Conservation (phyloP, 1,140 invertebrate species). For the Aporrectodea caliginosa region DNA sequence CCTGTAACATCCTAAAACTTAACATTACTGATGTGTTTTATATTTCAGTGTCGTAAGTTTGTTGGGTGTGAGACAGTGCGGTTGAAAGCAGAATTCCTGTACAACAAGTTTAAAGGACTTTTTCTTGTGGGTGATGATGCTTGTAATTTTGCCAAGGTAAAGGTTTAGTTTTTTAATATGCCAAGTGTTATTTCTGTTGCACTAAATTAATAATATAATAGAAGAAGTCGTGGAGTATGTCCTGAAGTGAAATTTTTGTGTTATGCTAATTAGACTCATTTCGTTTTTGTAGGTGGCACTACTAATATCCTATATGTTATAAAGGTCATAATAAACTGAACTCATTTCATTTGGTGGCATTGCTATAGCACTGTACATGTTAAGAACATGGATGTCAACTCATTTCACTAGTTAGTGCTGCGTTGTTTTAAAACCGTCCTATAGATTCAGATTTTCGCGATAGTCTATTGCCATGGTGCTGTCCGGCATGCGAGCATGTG, state of each 20-base stretch:
- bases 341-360: background rate
- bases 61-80: constrained; percentile 48
- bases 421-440: too few relatives aligned
- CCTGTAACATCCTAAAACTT: too few relatives aligned
- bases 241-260: background rate
- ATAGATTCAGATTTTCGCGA: too few relatives aligned
- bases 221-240: background rate
- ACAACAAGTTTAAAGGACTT: constrained; percentile 52
- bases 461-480: too few relatives aligned
- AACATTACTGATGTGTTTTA: too few relatives aligned
- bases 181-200: background rate
- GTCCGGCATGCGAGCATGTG: too few relatives aligned
- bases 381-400: too few relatives aligned
- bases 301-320: background rate
- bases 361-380: too few relatives aligned
- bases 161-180: background rate
- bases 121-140: constrained; percentile 48
- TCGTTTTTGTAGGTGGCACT: background rate
- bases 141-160: constrained; percentile 35
- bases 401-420: too few relatives aligned
- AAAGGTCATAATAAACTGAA: background rate
- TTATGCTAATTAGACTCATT: background rate
- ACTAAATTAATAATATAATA: background rate
- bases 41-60: constrained; percentile 47
- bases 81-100: constrained; percentile 52